Evolutionary conservation across 2,113 vertebrate species (phyloP).

Genomic region (Onychostoma macrolepis): DNA sequence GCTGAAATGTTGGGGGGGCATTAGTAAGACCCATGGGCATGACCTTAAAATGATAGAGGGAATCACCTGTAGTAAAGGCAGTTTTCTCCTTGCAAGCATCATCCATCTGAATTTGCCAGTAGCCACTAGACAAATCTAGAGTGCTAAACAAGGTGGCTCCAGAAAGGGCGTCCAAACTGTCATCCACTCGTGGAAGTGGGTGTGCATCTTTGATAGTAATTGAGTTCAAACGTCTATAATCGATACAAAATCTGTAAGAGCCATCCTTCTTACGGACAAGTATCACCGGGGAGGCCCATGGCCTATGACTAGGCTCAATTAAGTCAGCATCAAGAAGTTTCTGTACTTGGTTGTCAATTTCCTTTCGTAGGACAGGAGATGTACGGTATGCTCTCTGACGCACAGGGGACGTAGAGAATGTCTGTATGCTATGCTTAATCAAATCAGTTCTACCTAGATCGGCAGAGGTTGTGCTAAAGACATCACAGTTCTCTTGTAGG

Average conservation of each 20-base stretch:
- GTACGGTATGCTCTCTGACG: background rate
- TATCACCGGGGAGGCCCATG: background rate
- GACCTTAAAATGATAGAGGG: background rate
- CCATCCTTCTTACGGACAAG: background rate
- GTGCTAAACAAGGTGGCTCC: background rate
- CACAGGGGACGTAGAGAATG: background rate
- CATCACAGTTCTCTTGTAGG: background rate
- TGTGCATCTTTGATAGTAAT: background rate
- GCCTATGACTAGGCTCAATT: background rate
- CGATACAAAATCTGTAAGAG: background rate
- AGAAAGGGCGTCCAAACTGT: background rate
- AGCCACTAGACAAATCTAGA: background rate
- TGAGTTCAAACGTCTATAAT: background rate
- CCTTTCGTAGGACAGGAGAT: no score
- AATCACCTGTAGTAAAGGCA: background rate
- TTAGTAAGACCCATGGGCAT: background rate
- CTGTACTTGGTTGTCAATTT: background rate
- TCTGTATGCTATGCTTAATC: background rate
- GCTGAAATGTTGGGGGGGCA: background rate
- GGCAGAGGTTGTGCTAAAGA: background rate
- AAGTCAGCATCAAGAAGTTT: constrained; percentile 1
- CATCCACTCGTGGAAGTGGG: background rate
- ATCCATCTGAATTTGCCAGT: background rate
- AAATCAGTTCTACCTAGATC: background rate
- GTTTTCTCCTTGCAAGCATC: background rate